These are phyloP conservation scores for Heterohyrax brucei DNA, from an alignment of 2,797 vertebrate genomes.

Conservation along the genomic window DNA sequence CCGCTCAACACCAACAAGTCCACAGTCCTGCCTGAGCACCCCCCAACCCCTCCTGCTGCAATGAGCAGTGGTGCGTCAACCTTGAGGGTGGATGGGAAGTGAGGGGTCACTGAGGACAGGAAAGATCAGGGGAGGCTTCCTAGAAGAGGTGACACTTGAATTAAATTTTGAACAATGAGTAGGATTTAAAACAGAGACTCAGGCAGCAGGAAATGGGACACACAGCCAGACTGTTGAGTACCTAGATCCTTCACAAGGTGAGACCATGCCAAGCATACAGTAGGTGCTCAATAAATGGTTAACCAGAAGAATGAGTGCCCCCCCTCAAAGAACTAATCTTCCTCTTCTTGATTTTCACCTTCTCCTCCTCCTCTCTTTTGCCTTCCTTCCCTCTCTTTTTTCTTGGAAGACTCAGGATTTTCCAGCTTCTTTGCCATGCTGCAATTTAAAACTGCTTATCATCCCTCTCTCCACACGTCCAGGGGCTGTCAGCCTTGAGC, in stretches of 20 bases:
- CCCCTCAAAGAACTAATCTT: too few relatives aligned
- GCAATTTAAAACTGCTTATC: constrained; percentile 80
- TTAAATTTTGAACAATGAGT: background rate
- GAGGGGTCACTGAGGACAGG: background rate
- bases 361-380: background rate
- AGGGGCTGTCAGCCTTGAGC: constrained; percentile 77
- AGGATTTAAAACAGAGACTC: background rate
- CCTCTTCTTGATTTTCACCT: background rate
- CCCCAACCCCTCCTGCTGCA: background rate
- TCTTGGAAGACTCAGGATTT: constrained; percentile 74
- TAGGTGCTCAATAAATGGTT: background rate
- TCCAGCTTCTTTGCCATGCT: constrained; percentile 67
- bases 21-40: background rate
- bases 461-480: constrained; percentile 56
- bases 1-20: background rate
- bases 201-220: fast-evolving
- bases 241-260: background rate
- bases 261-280: background rate
- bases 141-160: background rate
- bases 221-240: background rate
- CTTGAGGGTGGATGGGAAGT: background rate
- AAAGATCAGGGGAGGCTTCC: background rate
- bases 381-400: background rate
- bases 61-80: background rate
- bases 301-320: background rate